Conservation (phyloP, 2,797 vertebrate species). For the Sebastes cheni region DNA sequence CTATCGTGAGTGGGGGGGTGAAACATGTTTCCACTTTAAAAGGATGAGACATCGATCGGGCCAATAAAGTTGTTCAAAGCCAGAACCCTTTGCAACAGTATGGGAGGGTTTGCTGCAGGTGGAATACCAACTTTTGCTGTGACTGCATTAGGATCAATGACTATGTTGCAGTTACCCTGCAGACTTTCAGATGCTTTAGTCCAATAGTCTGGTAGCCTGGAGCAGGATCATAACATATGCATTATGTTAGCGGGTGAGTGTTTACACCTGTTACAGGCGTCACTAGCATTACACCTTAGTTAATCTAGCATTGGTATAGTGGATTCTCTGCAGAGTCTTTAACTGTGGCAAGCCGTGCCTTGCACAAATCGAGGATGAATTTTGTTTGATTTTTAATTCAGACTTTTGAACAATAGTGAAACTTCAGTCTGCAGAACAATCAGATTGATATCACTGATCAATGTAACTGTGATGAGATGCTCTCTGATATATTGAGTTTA, state of each 20-base stretch:
- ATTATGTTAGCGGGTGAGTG: neutral
- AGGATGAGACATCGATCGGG: neutral
- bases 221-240: neutral
- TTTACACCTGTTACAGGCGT: neutral
- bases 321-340: neutral
- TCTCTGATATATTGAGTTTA: neutral
- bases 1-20: neutral
- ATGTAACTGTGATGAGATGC: neutral
- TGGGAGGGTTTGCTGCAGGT: accelerated
- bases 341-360: neutral
- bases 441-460: neutral
- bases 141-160: neutral
- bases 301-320: neutral
- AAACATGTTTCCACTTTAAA: neutral
- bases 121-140: accelerated
- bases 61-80: neutral
- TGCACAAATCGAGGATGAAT: neutral
- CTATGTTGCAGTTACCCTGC: neutral
- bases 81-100: neutral
- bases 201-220: neutral
- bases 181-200: neutral
- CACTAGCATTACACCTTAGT: neutral
- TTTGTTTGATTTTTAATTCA: neutral
- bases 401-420: accelerated
- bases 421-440: neutral